A percentile compares a stretch with the other conserved stretches of the same genome.
Evolutionary conservation across 2,113 vertebrate species (phyloP).

Genomic region (Edolisoma coerulescens): DNA sequence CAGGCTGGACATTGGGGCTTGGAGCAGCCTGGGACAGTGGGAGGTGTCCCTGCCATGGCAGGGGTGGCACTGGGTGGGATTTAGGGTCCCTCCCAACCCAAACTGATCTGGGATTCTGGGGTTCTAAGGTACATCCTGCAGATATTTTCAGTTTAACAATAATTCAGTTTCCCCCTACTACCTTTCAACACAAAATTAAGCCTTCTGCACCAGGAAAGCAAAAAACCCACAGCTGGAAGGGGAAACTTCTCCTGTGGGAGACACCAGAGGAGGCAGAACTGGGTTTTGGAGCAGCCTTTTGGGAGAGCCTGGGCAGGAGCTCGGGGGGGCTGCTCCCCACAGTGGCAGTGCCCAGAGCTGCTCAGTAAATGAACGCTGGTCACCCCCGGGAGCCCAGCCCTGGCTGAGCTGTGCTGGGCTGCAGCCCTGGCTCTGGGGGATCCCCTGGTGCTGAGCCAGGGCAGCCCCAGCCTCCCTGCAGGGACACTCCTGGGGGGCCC

Average conservation of each 20-base stretch:
- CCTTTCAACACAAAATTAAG: neutral
- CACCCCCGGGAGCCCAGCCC: accelerated
- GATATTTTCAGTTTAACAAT: neutral
- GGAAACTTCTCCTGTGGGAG: neutral
- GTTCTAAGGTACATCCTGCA: neutral
- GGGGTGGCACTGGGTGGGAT: accelerated
- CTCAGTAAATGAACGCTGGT: accelerated
- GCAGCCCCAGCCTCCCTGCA: neutral
- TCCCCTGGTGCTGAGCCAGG: neutral
- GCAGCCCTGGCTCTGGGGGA: accelerated
- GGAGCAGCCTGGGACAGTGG: neutral
- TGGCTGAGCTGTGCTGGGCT: accelerated
- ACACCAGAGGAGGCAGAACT: neutral
- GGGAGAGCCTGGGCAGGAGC: too few relatives aligned
- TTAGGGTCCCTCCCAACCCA: neutral
- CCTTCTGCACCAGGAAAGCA: neutral
- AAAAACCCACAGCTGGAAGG: neutral
- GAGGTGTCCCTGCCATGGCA: neutral
- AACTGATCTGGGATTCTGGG: neutral
- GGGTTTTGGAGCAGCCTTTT: neutral
- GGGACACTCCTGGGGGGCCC: neutral
- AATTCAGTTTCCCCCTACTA: neutral
- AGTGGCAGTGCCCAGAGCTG: accelerated
- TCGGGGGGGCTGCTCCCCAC: accelerated
- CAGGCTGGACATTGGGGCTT: neutral